Conservation (phyloP, 2,113 vertebrate species). For the Pangasianodon gigas region DNA sequence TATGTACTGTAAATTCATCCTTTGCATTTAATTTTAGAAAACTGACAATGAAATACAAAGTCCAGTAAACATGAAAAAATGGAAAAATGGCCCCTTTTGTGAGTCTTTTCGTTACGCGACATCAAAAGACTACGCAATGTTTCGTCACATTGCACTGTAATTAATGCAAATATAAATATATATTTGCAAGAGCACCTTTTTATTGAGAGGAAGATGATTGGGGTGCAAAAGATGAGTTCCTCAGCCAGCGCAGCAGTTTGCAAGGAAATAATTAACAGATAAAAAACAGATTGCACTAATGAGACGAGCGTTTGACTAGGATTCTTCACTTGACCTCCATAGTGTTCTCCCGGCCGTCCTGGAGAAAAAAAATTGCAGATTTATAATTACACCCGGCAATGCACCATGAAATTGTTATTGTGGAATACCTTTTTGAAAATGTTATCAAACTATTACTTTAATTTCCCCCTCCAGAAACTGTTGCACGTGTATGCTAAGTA, state of each 20-base stretch:
- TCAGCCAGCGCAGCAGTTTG: conserved; percentile 65
- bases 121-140: conserved; percentile 73
- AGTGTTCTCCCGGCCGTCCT: conserved; percentile 70
- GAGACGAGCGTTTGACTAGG: conserved; percentile 76
- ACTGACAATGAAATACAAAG: conserved; percentile 50
- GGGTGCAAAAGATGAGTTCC: conserved; percentile 16
- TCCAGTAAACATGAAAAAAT: not conserved
- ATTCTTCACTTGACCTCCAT: conserved; percentile 77
- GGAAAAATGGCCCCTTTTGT: not conserved
- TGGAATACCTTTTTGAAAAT: conserved; percentile 80
- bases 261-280: conserved; percentile 75
- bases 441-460: conserved; percentile 81
- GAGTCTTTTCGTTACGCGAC: conserved; percentile 63
- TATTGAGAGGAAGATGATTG: conserved; percentile 54
- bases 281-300: conserved; percentile 73
- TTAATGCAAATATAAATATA: conserved; percentile 61
- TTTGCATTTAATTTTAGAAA: conserved; percentile 44
- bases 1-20: not conserved
- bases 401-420: conserved; percentile 82
- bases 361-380: conserved; percentile 61
- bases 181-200: conserved; percentile 62
- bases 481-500: conserved; percentile 71
- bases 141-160: conserved; percentile 66
- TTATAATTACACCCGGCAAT: conserved; percentile 81
- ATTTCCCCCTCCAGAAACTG: conserved; percentile 72